These are phyloP conservation scores for Regulus satrapa DNA, from an alignment of 2,113 vertebrate species.

Conservation along the genomic window DNA sequence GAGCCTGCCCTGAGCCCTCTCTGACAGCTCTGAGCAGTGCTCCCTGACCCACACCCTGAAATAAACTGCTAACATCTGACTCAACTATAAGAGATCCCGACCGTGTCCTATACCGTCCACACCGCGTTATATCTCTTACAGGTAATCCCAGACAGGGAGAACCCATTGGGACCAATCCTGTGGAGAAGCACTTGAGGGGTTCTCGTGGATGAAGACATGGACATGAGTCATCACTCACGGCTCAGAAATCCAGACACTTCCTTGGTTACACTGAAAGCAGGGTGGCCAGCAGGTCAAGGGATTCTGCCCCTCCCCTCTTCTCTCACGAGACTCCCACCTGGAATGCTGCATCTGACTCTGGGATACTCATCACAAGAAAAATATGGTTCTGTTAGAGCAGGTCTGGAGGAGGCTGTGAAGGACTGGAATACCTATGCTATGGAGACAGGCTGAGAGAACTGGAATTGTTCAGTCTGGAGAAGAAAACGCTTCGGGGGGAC, in stretches of 20 bases:
- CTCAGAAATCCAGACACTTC: not conserved
- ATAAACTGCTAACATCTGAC: too few relatives aligned
- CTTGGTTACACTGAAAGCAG: not conserved
- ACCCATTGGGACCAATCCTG: too few relatives aligned
- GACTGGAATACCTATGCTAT: not conserved
- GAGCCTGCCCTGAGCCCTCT: too few relatives aligned
- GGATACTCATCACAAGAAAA: not conserved
- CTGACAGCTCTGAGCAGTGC: too few relatives aligned
- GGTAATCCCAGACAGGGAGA: not conserved
- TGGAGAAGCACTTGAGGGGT: not conserved
- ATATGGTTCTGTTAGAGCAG: not conserved
- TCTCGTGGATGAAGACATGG: not conserved
- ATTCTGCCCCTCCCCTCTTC: not conserved
- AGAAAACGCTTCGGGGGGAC: not conserved
- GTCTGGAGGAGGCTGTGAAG: not conserved
- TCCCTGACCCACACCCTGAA: too few relatives aligned
- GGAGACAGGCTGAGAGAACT: not conserved
- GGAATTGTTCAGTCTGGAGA: not conserved
- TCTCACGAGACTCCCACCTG: not conserved
- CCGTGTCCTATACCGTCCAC: too few relatives aligned
- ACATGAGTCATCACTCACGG: fast-evolving
- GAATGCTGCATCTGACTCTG: not conserved
- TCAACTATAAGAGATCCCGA: too few relatives aligned
- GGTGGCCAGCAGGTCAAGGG: not conserved
- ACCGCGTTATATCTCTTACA: too few relatives aligned